These are phyloP conservation scores for Falco novaeseelandiae DNA, from an alignment of 2,797 vertebrate genomes.

Conservation along the genomic window DNA sequence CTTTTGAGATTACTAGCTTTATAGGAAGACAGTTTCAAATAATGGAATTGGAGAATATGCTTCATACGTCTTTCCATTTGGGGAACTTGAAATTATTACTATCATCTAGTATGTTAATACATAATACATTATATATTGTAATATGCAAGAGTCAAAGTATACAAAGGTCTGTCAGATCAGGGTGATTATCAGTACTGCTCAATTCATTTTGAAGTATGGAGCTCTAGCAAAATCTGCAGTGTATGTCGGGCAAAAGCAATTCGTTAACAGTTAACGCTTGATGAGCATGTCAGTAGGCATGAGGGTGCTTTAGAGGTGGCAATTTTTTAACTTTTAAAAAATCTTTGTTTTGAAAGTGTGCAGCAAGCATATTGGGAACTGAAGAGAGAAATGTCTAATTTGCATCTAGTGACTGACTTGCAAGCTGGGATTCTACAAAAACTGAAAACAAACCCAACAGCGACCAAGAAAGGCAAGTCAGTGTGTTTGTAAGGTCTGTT, in stretches of 20 bases:
- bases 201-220: background rate
- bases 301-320: background rate
- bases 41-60: background rate
- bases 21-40: background rate
- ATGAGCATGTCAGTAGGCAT: background rate
- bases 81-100: background rate
- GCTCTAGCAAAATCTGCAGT: background rate
- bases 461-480: slow-evolving; percentile 82
- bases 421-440: slow-evolving; percentile 80
- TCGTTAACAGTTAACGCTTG: background rate
- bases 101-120: background rate
- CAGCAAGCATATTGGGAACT: slow-evolving; percentile 80
- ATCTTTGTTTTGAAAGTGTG: slow-evolving; percentile 51
- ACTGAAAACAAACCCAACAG: slow-evolving; percentile 68
- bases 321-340: background rate
- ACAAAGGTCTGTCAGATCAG: background rate
- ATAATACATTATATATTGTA: background rate
- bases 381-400: slow-evolving; percentile 82
- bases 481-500: background rate
- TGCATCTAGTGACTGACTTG: slow-evolving; percentile 77
- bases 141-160: background rate
- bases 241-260: background rate
- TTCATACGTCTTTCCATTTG: background rate
- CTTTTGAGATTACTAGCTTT: background rate
- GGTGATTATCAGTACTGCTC: background rate